Evolutionary conservation across 2,797 vertebrate genomes (phyloP).

Genomic region (Manis crassicaudata): DNA sequence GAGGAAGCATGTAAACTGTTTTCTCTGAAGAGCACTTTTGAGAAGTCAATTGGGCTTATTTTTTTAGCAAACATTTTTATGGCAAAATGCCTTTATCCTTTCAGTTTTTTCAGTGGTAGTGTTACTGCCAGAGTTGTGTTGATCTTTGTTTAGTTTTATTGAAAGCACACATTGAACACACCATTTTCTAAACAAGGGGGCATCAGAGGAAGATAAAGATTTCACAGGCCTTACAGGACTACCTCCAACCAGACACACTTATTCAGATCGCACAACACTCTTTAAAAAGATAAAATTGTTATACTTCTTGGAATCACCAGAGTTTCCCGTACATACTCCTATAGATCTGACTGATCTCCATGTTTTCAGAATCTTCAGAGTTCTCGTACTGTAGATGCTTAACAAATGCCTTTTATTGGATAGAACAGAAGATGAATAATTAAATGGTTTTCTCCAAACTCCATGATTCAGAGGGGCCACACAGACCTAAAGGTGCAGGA

Average conservation of each 20-base stretch:
- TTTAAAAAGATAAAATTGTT: background rate
- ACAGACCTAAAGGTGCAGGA: background rate
- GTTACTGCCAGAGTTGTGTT: background rate
- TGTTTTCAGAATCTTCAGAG: background rate
- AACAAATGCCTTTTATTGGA: background rate
- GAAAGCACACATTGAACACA: background rate
- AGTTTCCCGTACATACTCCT: background rate
- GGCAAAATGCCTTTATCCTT: constrained; percentile 44
- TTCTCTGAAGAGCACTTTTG: constrained; percentile 18
- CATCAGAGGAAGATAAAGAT: constrained; percentile 12
- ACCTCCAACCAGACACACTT: background rate
- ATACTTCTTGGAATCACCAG: background rate
- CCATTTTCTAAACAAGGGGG: constrained; percentile 29
- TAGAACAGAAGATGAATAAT: background rate
- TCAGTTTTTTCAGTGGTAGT: constrained; percentile 20
- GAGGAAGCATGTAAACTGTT: background rate
- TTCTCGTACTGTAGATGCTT: background rate
- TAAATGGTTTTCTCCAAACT: background rate
- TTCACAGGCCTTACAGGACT: background rate
- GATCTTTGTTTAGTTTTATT: constrained; percentile 54
- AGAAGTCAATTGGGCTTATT: constrained; percentile 34
- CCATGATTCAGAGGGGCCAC: background rate
- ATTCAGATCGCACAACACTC: background rate
- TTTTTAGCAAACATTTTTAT: constrained; percentile 49
- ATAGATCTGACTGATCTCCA: background rate